A percentile compares a stretch with the other conserved stretches of the same genome.
Evolutionary conservation across 2,888 invertebrate genomes (phyloP).

Genomic region (Plebejus argus): DNA sequence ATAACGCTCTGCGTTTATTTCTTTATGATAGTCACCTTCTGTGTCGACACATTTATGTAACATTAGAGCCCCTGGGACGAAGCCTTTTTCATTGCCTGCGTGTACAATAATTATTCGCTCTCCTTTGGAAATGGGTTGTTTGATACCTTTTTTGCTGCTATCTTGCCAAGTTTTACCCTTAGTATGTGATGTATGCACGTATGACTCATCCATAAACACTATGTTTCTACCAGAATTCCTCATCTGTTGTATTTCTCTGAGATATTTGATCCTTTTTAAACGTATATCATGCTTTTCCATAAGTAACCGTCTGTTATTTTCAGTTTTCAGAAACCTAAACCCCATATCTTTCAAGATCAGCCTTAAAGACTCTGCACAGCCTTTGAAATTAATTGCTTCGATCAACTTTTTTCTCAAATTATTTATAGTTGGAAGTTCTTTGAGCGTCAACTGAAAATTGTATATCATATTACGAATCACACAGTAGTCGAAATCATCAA

Average conservation of each 20-base stretch:
- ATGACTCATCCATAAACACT: conserved; percentile 36
- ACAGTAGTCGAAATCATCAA: conserved; percentile 31
- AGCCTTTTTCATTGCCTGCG: conserved; percentile 35
- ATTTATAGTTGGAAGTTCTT: conserved; percentile 25
- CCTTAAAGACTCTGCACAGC: conserved; percentile 31
- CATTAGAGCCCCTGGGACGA: conserved; percentile 33
- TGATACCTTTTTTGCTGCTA: conserved; percentile 34
- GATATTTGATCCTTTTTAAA: too few species aligned
- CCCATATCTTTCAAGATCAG: conserved; percentile 34
- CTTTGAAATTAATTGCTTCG: conserved; percentile 34
- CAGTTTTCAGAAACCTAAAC: conserved; percentile 33
- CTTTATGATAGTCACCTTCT: conserved; percentile 34
- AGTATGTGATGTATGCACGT: conserved; percentile 33
- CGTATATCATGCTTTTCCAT: conserved; percentile 36
- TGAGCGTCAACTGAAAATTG: conserved; percentile 25
- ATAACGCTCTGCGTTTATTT: conserved; percentile 35
- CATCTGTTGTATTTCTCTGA: conserved; percentile 35
- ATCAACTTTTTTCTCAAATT: conserved; percentile 32
- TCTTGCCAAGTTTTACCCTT: conserved; percentile 35
- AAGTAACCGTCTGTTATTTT: conserved; percentile 30
- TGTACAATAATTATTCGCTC: conserved; percentile 35
- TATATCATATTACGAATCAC: conserved; percentile 30
- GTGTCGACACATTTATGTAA: conserved; percentile 31
- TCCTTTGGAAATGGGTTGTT: conserved; percentile 33
- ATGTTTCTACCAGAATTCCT: conserved; percentile 35